A percentile compares a stretch with the other conserved stretches of the same genome.
These are phyloP conservation scores for Typhlomys cinereus DNA, from an alignment of 2,113 vertebrate genomes.

Conservation along the genomic window DNA sequence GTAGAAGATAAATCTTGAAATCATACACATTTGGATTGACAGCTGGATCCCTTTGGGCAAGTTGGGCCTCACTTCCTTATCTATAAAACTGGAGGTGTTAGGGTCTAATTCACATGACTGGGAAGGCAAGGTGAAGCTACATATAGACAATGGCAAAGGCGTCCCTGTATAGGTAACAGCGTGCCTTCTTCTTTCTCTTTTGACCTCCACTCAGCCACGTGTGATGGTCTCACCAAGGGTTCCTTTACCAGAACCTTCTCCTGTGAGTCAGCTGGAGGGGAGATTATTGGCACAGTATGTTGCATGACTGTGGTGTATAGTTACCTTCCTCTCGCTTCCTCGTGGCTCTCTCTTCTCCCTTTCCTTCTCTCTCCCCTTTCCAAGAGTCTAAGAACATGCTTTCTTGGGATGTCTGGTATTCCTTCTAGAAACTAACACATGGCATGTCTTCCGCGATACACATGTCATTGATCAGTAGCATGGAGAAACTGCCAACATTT, in stretches of 20 bases:
- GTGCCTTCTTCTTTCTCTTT: not conserved
- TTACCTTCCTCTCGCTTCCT: not conserved
- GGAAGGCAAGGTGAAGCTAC: not conserved
- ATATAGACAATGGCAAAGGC: not conserved
- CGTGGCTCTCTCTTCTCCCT: not conserved
- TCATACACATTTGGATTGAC: not conserved
- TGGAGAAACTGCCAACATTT: conserved; percentile 45
- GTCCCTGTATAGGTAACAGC: not conserved
- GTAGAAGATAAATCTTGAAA: not conserved
- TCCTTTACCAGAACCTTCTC: not conserved
- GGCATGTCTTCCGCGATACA: not conserved
- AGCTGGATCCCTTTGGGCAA: not conserved
- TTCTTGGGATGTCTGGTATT: conserved; percentile 41
- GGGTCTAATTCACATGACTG: not conserved
- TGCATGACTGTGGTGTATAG: not conserved
- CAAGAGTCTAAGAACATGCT: conserved; percentile 37
- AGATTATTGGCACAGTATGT: not conserved
- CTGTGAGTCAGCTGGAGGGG: not conserved
- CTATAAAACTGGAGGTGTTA: not conserved
- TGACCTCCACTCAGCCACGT: not conserved
- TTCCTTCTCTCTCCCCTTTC: too few relatives aligned
- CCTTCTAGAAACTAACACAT: not conserved
- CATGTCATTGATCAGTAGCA: conserved; percentile 43
- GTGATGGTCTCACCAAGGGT: not conserved
- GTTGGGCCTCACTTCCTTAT: not conserved